Evolutionary conservation across 92 coral and sea anemone genomes (phyloP), one percentile per base, ranked within the genome.

Genomic region (Zoanthus sociatus): DNA sequence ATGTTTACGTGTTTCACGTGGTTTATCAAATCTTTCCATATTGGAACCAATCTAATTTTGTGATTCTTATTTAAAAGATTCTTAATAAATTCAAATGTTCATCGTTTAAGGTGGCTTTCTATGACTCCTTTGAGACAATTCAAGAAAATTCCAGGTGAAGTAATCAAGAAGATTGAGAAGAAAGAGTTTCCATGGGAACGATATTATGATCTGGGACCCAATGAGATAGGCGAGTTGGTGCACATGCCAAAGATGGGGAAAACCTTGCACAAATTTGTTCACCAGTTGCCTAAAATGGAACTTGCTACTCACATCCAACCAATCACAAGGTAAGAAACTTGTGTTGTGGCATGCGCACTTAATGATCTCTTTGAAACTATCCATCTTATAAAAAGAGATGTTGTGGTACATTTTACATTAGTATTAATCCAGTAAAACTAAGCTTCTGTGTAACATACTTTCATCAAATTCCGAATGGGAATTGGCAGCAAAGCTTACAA

Each of bases 211-310:
- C 78, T 97, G 83, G 99, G 99, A 15, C 94, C 99, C 37, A 95
- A 96, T 75, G 99, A 97, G 92, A 97, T 97, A 71, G 99, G 99
- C 5, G 99, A 97, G 91, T 92, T 97, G 42, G 98, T 97, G 9
- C 99, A 97, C 90, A 97, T 97, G 99, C 99, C 99, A 10, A 97
- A 97, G 85, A 95, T 97, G 98, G 99, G 99, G 16, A 97, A 97
- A 79, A 93, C 98, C 2, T 89, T 97, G 79, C 96, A 97, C 89
- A 97, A 97, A 92, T 93, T 97, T 93, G 98, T 97, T 17, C 99
- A 97, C 87, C 99, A 97, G 87, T 93, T 97, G 47, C 99, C 99
- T 14, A 97, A 97, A 88, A 94, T 95, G 97, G 99, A 97, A 83
- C 92, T 97, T n/a, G 98, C 99, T 18, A 97, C 99, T 46, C 99